Base-by-base conservation (phyloP, 2,797 vertebrate species). In the Eutrigla gurnardus region DNA sequence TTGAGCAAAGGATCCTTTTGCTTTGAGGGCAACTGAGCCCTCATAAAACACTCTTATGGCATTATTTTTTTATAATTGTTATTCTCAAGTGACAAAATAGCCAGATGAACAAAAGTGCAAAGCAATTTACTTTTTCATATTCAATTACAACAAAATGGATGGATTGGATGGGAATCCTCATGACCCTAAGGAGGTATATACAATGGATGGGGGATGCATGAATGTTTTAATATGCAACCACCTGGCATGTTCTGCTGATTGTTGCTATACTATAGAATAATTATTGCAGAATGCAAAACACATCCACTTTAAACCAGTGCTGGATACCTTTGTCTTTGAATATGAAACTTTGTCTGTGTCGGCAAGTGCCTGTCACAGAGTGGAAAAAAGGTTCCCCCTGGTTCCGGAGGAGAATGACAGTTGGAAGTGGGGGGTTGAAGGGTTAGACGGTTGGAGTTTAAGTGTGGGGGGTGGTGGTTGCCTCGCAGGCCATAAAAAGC, bases 401-500 rank as follows among this genome's bases (percentile, higher is more conserved):
- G 43, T 61, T 36, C 17, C 53, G 46, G 11, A 54, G 45, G 36
- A 75, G 57, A 77, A 66, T 82, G 81, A 70, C 80, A 82, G 72
- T 63, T 76, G 61, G 62, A n/a, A 65, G 61, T 53, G 40, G 65
- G 32, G 65, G 59, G n/a, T 58, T 73, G n/a, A 46, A 55, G 35
- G 46, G 67, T 66, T 63, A 59, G 37, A 61, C 15, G 36, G 60
- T 70, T 83, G 66, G 47, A 52, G 74, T 47, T 78, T 68, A 77
- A 85, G 69, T 43, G 61, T 45, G 54, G 70, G 76, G 70, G 74
- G 47, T 46, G 45, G 81, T 43, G 49, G 77, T 81, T 78, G 54
- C 52, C 87, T 89, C 67, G 75, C 72, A 79, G 76, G 77, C 67
- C 77, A 86, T 88, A 90, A 89, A 89, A 86, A 87, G 61, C 81